A percentile compares a stretch with the other conserved stretches of the same genome.
These are phyloP conservation scores for Erebia epiphron DNA, from an alignment of 2,888 invertebrate species.

Conservation along the genomic window DNA sequence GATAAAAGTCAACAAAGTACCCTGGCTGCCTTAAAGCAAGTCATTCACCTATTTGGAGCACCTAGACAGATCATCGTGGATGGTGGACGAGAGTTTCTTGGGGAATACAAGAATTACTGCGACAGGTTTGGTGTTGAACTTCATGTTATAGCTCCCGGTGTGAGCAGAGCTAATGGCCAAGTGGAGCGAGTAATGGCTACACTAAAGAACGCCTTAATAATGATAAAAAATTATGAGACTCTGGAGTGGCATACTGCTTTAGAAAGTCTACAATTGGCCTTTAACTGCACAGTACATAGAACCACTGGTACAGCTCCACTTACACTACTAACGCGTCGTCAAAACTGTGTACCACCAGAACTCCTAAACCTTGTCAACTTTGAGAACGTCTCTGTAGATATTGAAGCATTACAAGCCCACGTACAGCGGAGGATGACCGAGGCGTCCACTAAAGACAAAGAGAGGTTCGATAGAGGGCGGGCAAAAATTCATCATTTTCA, in stretches of 20 bases:
- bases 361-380: conserved; percentile 37
- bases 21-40: conserved; percentile 31
- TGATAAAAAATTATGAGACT: conserved; percentile 45
- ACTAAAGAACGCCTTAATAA: conserved; percentile 40
- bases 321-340: conserved; percentile 36
- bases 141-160: conserved; percentile 39
- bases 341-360: conserved; percentile 41
- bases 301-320: conserved; percentile 41
- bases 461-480: conserved; percentile 34
- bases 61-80: conserved; percentile 42
- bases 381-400: conserved; percentile 34
- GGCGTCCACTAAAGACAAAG: conserved; percentile 33
- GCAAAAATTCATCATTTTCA: conserved; percentile 33
- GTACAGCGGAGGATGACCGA: conserved; percentile 39
- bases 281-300: conserved; percentile 43
- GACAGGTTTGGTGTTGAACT: conserved; percentile 36
- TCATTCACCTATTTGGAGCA: conserved; percentile 36
- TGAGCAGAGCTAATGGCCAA: conserved; percentile 43
- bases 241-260: conserved; percentile 40
- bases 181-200: conserved; percentile 40
- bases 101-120: conserved; percentile 39
- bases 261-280: conserved; percentile 40
- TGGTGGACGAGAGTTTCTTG: conserved; percentile 40
- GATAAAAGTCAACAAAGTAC: conserved; percentile 33
- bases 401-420: conserved; percentile 34